Base-by-base conservation (phyloP, 2,113 vertebrate species). In the Chamaetylas fuelleborni region DNA sequence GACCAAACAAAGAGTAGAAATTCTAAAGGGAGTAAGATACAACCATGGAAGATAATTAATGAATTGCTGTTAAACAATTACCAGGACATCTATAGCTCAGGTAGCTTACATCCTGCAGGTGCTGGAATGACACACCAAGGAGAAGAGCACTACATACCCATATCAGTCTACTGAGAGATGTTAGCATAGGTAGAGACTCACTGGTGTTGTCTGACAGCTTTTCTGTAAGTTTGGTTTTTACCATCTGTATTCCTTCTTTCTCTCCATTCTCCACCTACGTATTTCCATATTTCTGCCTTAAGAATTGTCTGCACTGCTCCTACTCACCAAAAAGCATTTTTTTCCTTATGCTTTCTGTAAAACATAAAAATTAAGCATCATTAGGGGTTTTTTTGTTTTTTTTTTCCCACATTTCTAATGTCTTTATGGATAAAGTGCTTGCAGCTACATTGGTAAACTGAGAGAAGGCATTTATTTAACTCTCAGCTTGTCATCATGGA, bases 401-500 rank as follows among this genome's bases (percentile, higher is more conserved):
- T 3, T 36, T 70, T 50, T 4, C 74, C 29, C 74, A 24, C 18
- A 24, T 76, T 71, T 69, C 20, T 26, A n/a, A 1, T 73, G n/a
- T 53, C 17, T 64, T 54, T 66, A 43, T 78, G 45, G 20, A 40
- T 84, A 40, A 65, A 57, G 81, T 71, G 34, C 28, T 94, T 91
- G 79, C 50, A 43, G 40, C 31, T 81, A 6, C 43, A 25, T 69
- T 45, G 33, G 34, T 67, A 91, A 87, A 42, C 61, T 31, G 43
- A 60, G 81, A 91, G 85, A 95, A 85, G n/a, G 73, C 66, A 33
- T 34, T 48, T 73, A 28, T 76, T 83, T 45, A 60, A 33, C 54
- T 70, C 76, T 87, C 58, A 70, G 58, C 66, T 88, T 91, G 65
- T 88, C 89, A 89, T 91, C 51, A 42, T 90, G 65, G 70, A 96